Conservation (phyloP, 2,888 invertebrate genomes). For the Callosobruchus maculatus region DNA sequence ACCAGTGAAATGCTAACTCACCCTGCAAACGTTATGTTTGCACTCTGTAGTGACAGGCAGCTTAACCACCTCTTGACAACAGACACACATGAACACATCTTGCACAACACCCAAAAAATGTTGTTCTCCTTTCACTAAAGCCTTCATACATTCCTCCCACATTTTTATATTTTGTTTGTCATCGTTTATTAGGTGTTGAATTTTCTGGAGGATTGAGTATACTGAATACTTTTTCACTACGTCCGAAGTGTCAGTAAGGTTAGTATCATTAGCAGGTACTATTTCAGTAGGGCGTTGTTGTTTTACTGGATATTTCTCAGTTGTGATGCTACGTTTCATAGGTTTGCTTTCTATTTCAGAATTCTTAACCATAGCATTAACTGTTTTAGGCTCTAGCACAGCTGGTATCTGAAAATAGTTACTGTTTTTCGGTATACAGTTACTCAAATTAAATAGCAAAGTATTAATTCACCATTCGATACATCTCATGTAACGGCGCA, state of each 20-base stretch:
- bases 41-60: conserved; percentile 72
- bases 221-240: background rate
- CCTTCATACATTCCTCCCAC: conserved; percentile 63
- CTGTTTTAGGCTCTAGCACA: too few relatives aligned
- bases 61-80: conserved; percentile 71
- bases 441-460: too few relatives aligned
- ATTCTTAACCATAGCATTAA: background rate
- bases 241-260: too few relatives aligned
- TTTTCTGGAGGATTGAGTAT: background rate
- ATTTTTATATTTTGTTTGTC: conserved; percentile 62
- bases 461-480: too few relatives aligned
- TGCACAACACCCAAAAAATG: conserved; percentile 62
- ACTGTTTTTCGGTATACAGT: too few relatives aligned
- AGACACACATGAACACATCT: conserved; percentile 70
- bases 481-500: too few relatives aligned
- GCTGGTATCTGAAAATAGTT: background rate
- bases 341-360: background rate
- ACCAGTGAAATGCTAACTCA: background rate
- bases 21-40: conserved; percentile 66
- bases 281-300: background rate
- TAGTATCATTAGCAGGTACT: background rate
- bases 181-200: conserved; percentile 43
- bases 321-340: background rate
- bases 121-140: conserved; percentile 54
- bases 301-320: background rate